These are phyloP conservation scores for Pedetes capensis DNA, from an alignment of 2,113 vertebrate genomes.

Conservation along the genomic window DNA sequence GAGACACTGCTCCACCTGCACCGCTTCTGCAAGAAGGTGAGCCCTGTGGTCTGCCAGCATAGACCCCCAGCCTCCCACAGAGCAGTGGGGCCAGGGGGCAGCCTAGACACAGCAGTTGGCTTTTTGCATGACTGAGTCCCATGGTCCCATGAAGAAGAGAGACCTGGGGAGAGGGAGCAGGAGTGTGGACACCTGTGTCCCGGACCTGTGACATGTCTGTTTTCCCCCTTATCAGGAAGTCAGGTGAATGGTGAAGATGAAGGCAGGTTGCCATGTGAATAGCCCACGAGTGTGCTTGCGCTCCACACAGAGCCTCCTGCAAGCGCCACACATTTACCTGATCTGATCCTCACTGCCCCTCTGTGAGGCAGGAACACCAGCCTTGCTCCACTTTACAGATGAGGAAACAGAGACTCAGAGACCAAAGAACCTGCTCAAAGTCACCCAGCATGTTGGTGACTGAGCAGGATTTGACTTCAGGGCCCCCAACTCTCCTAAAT, in stretches of 20 bases:
- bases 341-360: not conserved
- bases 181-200: not conserved
- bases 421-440: not conserved
- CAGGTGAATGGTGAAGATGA: rapidly evolving
- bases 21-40: conserved; percentile 90
- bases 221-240: not conserved
- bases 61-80: rapidly evolving
- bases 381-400: not conserved
- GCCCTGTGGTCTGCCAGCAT: rapidly evolving
- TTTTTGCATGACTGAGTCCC: rapidly evolving
- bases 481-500: not conserved
- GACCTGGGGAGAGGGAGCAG: not conserved
- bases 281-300: not conserved
- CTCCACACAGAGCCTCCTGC: not conserved
- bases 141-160: rapidly evolving
- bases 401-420: not conserved
- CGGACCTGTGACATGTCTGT: rapidly evolving
- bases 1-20: conserved; percentile 82
- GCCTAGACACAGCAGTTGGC: rapidly evolving
- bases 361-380: not conserved
- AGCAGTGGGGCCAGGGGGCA: rapidly evolving
- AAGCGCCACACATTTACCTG: not conserved
- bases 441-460: no score
- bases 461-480: not conserved
- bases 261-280: rapidly evolving